phyloP scores from a whole-genome alignment of 2,888 invertebrate genomes.

The Camponotus fellah region DNA sequence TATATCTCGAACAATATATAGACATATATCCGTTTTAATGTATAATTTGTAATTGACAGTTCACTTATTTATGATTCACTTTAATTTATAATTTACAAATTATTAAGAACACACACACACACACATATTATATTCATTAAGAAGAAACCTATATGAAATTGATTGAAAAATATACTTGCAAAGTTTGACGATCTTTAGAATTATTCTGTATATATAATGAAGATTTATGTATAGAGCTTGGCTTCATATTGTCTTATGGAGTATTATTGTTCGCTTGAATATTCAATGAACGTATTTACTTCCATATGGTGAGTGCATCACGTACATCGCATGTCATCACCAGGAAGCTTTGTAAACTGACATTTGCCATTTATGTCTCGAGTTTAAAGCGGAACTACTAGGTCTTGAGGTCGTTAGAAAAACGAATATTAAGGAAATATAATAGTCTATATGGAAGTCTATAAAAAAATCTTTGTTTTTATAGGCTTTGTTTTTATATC shows the following conservation, averaged over 20 bases:
- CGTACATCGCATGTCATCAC: not conserved
- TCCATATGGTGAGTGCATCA: not conserved
- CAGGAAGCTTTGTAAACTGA: not conserved
- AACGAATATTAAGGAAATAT: not conserved
- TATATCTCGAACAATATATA: no score
- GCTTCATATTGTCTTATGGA: slow-evolving; percentile 5
- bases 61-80: not conserved
- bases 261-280: slow-evolving; percentile 11
- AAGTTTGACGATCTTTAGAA: not conserved
- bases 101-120: not conserved
- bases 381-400: not conserved
- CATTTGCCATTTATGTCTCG: not conserved
- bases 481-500: not conserved
- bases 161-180: not conserved
- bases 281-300: slow-evolving; percentile 12
- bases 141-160: not conserved
- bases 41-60: no score
- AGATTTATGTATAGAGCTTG: slow-evolving; percentile 3
- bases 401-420: not conserved
- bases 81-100: not conserved
- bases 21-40: no score
- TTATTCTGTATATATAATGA: not conserved
- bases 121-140: not conserved
- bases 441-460: not conserved
- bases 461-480: not conserved